phyloP scores from a whole-genome alignment of 2,113 vertebrate genomes.

The Brachyhypopomus gauderio region DNA sequence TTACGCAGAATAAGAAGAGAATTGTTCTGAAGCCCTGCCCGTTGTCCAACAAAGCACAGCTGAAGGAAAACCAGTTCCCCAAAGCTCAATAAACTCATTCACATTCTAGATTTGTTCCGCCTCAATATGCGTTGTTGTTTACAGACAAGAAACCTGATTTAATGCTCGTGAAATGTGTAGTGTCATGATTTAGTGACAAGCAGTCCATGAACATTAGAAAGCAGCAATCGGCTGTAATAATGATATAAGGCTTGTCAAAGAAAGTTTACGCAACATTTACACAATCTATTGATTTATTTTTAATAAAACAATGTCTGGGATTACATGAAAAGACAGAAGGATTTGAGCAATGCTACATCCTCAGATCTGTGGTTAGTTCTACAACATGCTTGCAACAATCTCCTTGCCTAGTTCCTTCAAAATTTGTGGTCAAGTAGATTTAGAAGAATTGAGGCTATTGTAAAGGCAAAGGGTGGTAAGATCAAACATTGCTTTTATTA shows the following conservation, averaged over 20 bases:
- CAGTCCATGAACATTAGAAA: neutral
- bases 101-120: constrained; percentile 2
- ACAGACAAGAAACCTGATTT: neutral
- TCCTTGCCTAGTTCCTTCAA: too few species aligned
- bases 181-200: neutral
- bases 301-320: too few species aligned
- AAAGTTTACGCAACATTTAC: too few species aligned
- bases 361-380: too few species aligned
- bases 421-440: too few species aligned
- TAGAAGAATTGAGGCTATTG: too few species aligned
- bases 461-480: too few species aligned
- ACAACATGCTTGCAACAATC: too few species aligned
- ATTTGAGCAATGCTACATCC: too few species aligned
- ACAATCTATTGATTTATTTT: too few species aligned
- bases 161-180: constrained; percentile 6
- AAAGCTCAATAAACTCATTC: constrained; percentile 9
- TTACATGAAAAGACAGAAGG: too few species aligned
- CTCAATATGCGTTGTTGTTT: constrained; percentile 1
- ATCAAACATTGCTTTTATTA: too few species aligned
- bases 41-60: neutral
- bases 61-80: neutral
- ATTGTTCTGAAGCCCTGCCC: neutral
- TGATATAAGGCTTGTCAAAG: neutral
- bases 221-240: neutral
- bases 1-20: neutral